Evolutionary conservation across 2,113 vertebrate species (phyloP).

Genomic region (Anoura caudifer): DNA sequence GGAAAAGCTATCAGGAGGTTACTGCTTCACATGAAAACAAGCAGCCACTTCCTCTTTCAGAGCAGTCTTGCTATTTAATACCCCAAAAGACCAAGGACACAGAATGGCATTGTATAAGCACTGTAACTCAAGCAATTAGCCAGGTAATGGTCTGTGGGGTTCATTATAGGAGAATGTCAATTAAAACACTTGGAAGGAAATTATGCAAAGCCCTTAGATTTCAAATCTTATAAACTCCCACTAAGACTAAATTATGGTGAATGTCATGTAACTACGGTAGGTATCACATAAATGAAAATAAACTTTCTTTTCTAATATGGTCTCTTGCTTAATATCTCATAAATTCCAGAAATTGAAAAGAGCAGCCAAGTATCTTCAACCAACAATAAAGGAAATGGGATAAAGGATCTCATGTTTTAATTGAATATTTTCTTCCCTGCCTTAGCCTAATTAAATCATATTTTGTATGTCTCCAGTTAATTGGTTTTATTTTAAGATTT

Average conservation of each 20-base stretch:
- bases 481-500: constrained; percentile 24
- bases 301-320: constrained; percentile 40
- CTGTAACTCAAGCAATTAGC: constrained; percentile 76
- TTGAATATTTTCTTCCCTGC: background rate
- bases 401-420: constrained; percentile 13
- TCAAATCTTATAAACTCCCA: constrained; percentile 41
- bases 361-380: constrained; percentile 38
- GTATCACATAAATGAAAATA: constrained; percentile 65
- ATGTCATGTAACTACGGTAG: constrained; percentile 52
- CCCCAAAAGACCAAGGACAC: constrained; percentile 74
- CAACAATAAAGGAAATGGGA: constrained; percentile 39
- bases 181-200: constrained; percentile 73
- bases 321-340: constrained; percentile 51
- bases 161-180: constrained; percentile 76
- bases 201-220: constrained; percentile 56
- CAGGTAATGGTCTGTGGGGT: constrained; percentile 77
- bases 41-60: constrained; percentile 67
- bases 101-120: constrained; percentile 72
- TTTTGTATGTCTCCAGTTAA: constrained; percentile 21
- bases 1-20: constrained; percentile 60
- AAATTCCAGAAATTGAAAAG: constrained; percentile 45
- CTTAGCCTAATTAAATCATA: constrained; percentile 30
- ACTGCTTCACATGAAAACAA: constrained; percentile 64
- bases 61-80: constrained; percentile 66
- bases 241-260: constrained; percentile 60